These are phyloP conservation scores for Equus przewalskii DNA, from an alignment of 2,113 vertebrate genomes.

Conservation along the genomic window DNA sequence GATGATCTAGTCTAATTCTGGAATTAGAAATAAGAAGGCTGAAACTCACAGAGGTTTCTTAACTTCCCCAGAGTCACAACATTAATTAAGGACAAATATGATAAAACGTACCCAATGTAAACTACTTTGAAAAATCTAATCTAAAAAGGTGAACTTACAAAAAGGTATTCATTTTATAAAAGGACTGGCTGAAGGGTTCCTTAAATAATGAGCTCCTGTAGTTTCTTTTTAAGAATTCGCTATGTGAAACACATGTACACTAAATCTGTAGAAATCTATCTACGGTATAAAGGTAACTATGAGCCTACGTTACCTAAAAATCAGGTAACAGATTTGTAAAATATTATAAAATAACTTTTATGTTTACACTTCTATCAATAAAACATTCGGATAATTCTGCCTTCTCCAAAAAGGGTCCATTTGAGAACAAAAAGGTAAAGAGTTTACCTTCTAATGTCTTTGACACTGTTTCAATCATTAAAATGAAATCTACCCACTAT, in stretches of 20 bases:
- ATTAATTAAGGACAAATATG: conserved; percentile 22
- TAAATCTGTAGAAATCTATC: conserved; percentile 25
- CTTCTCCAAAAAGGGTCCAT: conserved; percentile 37
- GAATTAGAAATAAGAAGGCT: conserved; percentile 21
- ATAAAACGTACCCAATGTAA: neutral
- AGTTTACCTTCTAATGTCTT: conserved; percentile 31
- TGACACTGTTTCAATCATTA: conserved; percentile 41
- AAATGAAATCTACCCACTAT: conserved; percentile 47
- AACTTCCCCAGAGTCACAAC: neutral
- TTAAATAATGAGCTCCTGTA: neutral
- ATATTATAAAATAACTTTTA: conserved; percentile 50
- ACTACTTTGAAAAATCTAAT: conserved; percentile 44
- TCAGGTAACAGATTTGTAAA: conserved; percentile 37
- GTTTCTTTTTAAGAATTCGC: conserved; percentile 55
- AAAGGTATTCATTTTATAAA: conserved; percentile 20
- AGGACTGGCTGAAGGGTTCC: neutral
- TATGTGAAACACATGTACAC: neutral
- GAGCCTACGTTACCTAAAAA: neutral
- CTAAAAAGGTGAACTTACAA: conserved; percentile 31
- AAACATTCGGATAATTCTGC: conserved; percentile 36
- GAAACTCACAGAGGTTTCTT: neutral
- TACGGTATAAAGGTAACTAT: conserved; percentile 32
- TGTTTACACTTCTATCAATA: conserved; percentile 17
- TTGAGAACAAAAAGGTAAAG: conserved; percentile 18
- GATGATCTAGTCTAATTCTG: conserved; percentile 24